Conservation (phyloP, 1,140 invertebrate species). For the Laupala kohalensis region DNA sequence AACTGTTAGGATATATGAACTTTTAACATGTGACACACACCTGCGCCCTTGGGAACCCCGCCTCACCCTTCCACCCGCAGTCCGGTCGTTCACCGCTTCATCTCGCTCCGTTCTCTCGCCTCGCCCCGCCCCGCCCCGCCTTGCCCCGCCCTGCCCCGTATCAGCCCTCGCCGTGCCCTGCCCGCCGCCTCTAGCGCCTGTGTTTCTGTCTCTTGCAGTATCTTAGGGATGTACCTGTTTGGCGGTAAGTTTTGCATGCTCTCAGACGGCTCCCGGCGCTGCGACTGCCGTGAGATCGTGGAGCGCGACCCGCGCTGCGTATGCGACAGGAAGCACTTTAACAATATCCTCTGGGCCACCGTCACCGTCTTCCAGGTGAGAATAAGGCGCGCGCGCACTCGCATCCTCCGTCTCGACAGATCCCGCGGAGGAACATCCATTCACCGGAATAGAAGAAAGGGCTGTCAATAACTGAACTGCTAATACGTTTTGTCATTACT, state of each 20-base stretch:
- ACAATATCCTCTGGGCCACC: conserved; percentile 90
- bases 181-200: neutral
- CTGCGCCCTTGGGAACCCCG: neutral
- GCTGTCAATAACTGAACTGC: no score
- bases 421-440: no score
- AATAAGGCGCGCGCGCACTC: conserved; percentile 14
- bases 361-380: conserved; percentile 95
- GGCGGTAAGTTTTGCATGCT: conserved; percentile 98
- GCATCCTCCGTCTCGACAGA: no score
- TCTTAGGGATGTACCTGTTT: conserved; percentile 97
- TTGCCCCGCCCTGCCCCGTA: neutral
- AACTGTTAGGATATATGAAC: no score
- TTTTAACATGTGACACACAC: no score
- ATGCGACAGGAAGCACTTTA: conserved; percentile 94
- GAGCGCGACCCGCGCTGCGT: conserved; percentile 73
- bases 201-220: conserved; percentile 48
- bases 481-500: no score
- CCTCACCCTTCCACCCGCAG: no score
- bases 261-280: conserved; percentile 70
- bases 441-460: no score
- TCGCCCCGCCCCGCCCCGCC: no score
- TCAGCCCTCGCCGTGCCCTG: no score
- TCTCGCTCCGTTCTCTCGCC: neutral
- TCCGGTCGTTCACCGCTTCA: neutral
- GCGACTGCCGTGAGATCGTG: conserved; percentile 81